A percentile compares a stretch with the other conserved stretches of the same genome.
phyloP scores from a whole-genome alignment of 2,113 vertebrate species.

The Seriola aureovittata region DNA sequence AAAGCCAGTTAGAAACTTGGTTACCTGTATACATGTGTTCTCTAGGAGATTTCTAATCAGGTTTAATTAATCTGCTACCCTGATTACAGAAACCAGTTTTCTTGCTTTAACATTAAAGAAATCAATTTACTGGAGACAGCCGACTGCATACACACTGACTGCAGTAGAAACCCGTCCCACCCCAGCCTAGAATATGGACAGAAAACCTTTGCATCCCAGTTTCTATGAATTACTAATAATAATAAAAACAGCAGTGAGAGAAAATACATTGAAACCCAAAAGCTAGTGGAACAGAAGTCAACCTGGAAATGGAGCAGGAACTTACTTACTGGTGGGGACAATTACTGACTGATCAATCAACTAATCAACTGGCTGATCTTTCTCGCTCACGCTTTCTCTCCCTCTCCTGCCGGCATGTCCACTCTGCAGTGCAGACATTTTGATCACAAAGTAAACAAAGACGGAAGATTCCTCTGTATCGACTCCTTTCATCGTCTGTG shows the following conservation, averaged over 20 bases:
- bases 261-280: background rate
- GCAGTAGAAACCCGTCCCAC: background rate
- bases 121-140: background rate
- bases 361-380: conserved; percentile 6
- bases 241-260: background rate
- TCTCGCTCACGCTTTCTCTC: conserved; percentile 1
- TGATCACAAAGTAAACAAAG: conserved; percentile 42
- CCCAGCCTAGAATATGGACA: background rate
- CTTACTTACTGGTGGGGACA: background rate
- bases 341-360: conserved; percentile 4
- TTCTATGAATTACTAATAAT: background rate
- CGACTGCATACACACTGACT: no score
- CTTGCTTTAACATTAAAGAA: background rate
- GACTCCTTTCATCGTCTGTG: conserved; percentile 38
- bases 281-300: conserved; percentile 2
- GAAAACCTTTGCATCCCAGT: background rate
- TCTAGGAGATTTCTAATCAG: no score
- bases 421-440: conserved; percentile 13
- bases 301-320: background rate
- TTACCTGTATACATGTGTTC: background rate
- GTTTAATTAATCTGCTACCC: no score
- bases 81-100: no score
- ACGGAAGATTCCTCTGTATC: background rate
- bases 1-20: background rate
- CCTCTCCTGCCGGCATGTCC: background rate